Evolutionary conservation across 2,888 invertebrate species (phyloP), one percentile per base, ranked within the genome.

Genomic region (Carpatolechia fugitivella): DNA sequence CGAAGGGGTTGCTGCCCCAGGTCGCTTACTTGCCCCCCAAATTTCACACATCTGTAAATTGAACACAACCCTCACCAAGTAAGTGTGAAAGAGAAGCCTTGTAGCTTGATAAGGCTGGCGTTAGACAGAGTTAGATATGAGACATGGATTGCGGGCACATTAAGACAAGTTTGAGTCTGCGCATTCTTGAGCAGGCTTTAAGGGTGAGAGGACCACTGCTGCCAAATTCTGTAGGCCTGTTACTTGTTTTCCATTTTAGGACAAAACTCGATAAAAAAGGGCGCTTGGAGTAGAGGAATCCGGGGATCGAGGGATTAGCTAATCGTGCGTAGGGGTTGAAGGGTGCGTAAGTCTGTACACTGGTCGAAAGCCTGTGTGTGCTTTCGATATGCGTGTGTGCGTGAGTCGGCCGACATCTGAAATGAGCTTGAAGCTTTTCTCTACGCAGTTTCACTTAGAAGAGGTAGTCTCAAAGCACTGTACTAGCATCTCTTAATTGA

Each of bases 241-340:
- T 90, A 86, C 70, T 80, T 87, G 90, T 88, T 90, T 90, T 89
- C 88, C 90, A 90, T 89, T 90, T 90, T 90, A 89, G 90, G 90
- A 89, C 90, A 89, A 90, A 90, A 90, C 86, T 87, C 76, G 76
- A 84, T 85, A 89, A 90, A 90, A 89, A 90, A 89, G 88, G 90
- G 89, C 88, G 73, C 60, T 70, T 65, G 61, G 70, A n/a, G 73
- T 68, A 71, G 67, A 66, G 71, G 69, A 63, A 62, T 52, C 56
- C 57, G 59, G 55, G 64, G 58, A 7, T 58, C 52, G 66, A 68
- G 74, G 73, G 72, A 70, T 68, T 69, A 68, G 61, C 68, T 77
- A 73, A 78, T 78, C 68, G 61, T 44, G 61, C 60, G 62, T 61
- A 66, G 71, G 67, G 72, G 70, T 73, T 66, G 69, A 79, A 80